These are phyloP conservation scores for Branchinecta sandiegonensis DNA, from an alignment of 2,888 invertebrate genomes.

Conservation along the genomic window DNA sequence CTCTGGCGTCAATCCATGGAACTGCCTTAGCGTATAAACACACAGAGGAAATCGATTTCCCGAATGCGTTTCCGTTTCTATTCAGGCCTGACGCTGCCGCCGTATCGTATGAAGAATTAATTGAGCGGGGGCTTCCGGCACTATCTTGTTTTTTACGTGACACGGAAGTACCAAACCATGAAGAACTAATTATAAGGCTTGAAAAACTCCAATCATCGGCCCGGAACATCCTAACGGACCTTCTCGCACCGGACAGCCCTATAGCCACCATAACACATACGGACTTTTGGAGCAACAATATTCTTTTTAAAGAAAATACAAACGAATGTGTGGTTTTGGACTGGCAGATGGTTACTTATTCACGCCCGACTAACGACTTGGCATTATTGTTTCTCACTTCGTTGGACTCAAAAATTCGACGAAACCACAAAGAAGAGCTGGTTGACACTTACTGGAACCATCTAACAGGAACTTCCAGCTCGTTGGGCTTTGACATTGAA, in stretches of 20 bases:
- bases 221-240: constrained; percentile 52
- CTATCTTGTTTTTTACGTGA: constrained; percentile 51
- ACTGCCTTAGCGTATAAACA: constrained; percentile 45
- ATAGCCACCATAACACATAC: constrained; percentile 61
- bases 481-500: constrained; percentile 43
- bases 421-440: constrained; percentile 43
- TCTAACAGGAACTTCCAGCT: constrained; percentile 43
- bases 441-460: constrained; percentile 55
- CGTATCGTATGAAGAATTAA: constrained; percentile 60
- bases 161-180: constrained; percentile 44
- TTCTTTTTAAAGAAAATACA: constrained; percentile 46
- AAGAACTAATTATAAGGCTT: constrained; percentile 46
- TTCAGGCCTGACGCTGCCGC: constrained; percentile 64
- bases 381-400: constrained; percentile 54
- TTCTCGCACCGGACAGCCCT: constrained; percentile 43
- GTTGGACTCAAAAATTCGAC: constrained; percentile 51
- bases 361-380: constrained; percentile 57
- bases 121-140: constrained; percentile 60
- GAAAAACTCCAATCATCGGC: constrained; percentile 47
- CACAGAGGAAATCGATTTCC: constrained; percentile 29
- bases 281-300: constrained; percentile 69
- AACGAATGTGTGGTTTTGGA: constrained; percentile 53
- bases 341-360: constrained; percentile 64
- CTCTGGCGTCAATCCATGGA: constrained; percentile 57
- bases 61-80: constrained; percentile 48